Percentiles rank a stretch among this genome's conserved stretches.
phyloP scores from a whole-genome alignment of 30 jellyfish, hydroid and myxozoan species.

The Rhopilema esculentum region DNA sequence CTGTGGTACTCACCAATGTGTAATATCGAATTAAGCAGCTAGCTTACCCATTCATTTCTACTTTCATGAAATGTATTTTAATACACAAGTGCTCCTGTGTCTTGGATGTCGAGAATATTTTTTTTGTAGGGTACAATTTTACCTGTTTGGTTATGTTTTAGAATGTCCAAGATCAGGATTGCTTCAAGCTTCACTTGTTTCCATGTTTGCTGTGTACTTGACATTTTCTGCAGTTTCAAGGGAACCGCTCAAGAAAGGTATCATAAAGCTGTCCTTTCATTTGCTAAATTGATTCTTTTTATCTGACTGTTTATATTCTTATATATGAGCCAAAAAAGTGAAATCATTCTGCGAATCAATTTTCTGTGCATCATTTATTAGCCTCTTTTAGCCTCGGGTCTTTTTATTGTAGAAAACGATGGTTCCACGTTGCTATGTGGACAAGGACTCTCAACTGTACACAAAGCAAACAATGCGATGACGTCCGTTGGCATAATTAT shows the following conservation, averaged over 20 bases:
- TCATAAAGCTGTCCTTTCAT: background rate
- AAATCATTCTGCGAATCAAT: too few species aligned
- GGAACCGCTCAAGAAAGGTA: conserved; percentile 70
- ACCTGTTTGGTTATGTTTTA: background rate
- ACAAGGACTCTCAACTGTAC: conserved; percentile 41
- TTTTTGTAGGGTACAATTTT: too few species aligned
- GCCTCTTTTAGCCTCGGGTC: background rate
- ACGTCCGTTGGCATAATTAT: conserved; percentile 74
- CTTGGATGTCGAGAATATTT: too few species aligned
- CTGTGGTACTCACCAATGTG: too few species aligned
- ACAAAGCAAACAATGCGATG: conserved; percentile 77
- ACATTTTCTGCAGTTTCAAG: conserved; percentile 74
- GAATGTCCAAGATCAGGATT: conserved; percentile 84
- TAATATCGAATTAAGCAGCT: too few species aligned
- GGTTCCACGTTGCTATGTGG: conserved; percentile 58
- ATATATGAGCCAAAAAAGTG: too few species aligned
- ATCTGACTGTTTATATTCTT: too few species aligned
- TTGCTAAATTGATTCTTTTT: too few species aligned
- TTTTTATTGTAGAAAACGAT: background rate
- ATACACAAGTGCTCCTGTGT: too few species aligned
- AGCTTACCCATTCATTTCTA: too few species aligned
- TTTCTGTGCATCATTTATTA: background rate
- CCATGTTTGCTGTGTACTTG: conserved; percentile 71
- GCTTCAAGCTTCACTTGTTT: conserved; percentile 74
- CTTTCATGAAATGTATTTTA: too few species aligned